Evolutionary conservation across 2,113 vertebrate genomes (phyloP).

Genomic region (Tinamus guttatus): DNA sequence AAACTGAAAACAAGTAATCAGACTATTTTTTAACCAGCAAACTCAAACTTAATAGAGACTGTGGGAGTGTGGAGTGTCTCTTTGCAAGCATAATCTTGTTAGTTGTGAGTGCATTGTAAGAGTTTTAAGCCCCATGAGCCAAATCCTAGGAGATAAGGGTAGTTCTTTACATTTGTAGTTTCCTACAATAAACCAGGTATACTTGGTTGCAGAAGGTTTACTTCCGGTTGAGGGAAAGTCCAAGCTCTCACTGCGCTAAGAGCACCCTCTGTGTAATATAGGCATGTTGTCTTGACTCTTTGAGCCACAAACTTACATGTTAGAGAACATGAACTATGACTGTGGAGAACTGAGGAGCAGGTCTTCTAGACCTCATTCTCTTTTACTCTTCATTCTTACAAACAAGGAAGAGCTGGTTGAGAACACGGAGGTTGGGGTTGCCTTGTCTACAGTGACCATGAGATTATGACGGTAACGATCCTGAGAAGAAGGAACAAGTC

Average conservation of each 20-base stretch:
- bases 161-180: background rate
- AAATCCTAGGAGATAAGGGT: background rate
- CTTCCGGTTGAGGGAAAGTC: background rate
- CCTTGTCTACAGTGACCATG: background rate
- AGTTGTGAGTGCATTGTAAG: background rate
- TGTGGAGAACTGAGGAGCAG: background rate
- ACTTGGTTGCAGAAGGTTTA: background rate
- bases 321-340: background rate
- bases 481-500: background rate
- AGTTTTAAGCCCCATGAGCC: background rate
- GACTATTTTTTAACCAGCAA: slow-evolving; percentile 48
- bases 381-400: too few relatives aligned
- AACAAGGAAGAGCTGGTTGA: background rate
- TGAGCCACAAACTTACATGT: background rate
- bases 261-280: background rate
- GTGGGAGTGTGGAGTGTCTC: background rate
- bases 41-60: background rate
- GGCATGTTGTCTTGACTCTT: background rate
- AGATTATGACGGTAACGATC: background rate
- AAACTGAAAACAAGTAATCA: slow-evolving; percentile 61
- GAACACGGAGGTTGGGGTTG: background rate
- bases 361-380: background rate
- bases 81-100: background rate
- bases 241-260: background rate
- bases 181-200: background rate